phyloP scores from a whole-genome alignment of 1,140 invertebrate species.

The Bacillus rossius region DNA sequence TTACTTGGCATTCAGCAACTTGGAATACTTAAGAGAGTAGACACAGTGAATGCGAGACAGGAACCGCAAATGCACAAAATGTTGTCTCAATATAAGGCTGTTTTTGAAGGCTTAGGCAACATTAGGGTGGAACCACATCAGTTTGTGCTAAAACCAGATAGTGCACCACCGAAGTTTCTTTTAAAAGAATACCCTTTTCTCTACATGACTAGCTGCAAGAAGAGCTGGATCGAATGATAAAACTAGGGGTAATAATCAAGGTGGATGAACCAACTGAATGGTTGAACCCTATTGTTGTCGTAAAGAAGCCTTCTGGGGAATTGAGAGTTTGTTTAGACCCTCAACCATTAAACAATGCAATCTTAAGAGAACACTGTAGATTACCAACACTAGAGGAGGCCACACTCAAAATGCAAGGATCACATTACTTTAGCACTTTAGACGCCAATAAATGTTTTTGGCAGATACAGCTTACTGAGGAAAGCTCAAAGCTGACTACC shows the following conservation, averaged over 20 bases:
- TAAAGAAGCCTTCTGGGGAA: slow-evolving; percentile 41
- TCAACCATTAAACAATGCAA: slow-evolving; percentile 39
- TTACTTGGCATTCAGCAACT: too few relatives aligned
- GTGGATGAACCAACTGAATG: slow-evolving; percentile 40
- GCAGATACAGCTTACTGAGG: slow-evolving; percentile 22
- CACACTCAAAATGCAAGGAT: slow-evolving; percentile 15
- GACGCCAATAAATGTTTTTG: slow-evolving; percentile 14
- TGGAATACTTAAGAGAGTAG: too few relatives aligned
- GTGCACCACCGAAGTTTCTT: neutral
- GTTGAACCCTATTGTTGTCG: slow-evolving; percentile 45
- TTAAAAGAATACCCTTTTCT: slow-evolving; percentile 32
- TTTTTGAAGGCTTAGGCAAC: too few relatives aligned
- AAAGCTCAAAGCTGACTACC: slow-evolving; percentile 1
- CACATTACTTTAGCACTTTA: slow-evolving; percentile 14
- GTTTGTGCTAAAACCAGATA: too few relatives aligned
- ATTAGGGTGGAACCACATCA: too few relatives aligned
- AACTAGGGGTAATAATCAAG: slow-evolving; percentile 35
- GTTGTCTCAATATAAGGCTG: too few relatives aligned
- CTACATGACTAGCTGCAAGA: slow-evolving; percentile 35
- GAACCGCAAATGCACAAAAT: too few relatives aligned
- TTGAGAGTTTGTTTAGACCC: slow-evolving; percentile 46
- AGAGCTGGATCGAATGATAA: slow-evolving; percentile 35
- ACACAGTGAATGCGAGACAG: too few relatives aligned
- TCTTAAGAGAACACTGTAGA: slow-evolving; percentile 34
- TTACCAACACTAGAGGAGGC: slow-evolving; percentile 26